Base-by-base conservation (phyloP, 2,113 vertebrate species). In the Porphyrio hochstetteri region DNA sequence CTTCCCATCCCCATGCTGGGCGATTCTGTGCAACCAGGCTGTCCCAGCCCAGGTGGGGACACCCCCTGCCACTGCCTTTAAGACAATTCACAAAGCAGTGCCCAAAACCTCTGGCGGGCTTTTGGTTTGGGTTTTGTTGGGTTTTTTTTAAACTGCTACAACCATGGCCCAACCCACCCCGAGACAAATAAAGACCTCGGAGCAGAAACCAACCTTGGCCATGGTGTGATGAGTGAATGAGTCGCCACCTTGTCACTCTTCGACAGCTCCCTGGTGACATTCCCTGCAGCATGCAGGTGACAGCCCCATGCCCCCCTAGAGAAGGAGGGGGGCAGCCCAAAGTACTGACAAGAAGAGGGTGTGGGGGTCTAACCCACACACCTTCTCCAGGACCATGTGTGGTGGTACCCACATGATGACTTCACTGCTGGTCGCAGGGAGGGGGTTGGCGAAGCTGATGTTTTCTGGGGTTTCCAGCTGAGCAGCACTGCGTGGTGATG, bases 171-270 rank as follows among this genome's bases (percentile, higher is more conserved):
- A 81, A 68, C 19, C 52, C 52, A 60, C 57, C 70, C 80, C 2
- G 16, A 89, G 88, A 96, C 38, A 67, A 97, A 97, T 97, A 97
- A 97, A 97, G 92, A 88, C 94, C 93, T 93, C 67, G 11, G 90
- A 95, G 33, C 46, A 94, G 60, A 93, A 91, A 86, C 71, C 80
- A 69, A 36, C 8, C 52, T 53, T 27, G 3, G n/a, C 55, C 10
- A 17, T 20, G 11, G 24, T 0, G 1, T 87, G 60, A 91, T 50
- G 44, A 86, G 21, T 83, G 25, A 76, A 27, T 67, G 33, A 42
- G 48, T 44, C 1, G 3, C 70, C 53, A 63, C 21, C 13, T 0
- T 0, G 4, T 35, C 5, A 4, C 42, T 71, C 36, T 44, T 83
- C 33, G 19, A 27, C 60, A 64, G 38, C 12, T 38, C 74, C 40